These are phyloP conservation scores for Aphelinus certus DNA, from an alignment of 1,140 invertebrate genomes.

Conservation along the genomic window DNA sequence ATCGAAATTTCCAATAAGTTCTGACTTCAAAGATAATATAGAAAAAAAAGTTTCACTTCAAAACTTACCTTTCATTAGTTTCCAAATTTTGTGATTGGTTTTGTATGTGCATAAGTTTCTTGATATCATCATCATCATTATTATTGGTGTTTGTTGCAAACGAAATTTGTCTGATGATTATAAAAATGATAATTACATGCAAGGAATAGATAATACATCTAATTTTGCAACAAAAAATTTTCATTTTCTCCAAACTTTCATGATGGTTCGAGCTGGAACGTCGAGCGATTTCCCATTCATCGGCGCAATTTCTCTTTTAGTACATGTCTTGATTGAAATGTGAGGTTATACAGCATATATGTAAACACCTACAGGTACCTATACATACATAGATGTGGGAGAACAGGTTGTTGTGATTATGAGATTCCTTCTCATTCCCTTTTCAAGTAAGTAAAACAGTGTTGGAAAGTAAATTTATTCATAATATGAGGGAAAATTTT, in stretches of 20 bases:
- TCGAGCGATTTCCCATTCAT: constrained; percentile 6
- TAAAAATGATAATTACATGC: constrained; percentile 48
- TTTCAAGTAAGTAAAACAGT: no score
- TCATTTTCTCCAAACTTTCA: constrained; percentile 45
- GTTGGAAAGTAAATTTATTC: no score
- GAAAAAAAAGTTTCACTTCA: not conserved
- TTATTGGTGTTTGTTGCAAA: constrained; percentile 44
- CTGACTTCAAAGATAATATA: no score
- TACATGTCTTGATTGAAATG: not conserved
- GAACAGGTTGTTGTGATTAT: constrained; percentile 17
- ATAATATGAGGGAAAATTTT: no score
- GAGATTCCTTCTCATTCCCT: no score
- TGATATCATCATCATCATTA: constrained; percentile 25
- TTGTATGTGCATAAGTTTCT: constrained; percentile 19
- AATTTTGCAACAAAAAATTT: constrained; percentile 48
- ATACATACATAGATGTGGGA: not conserved
- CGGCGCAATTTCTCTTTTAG: not conserved
- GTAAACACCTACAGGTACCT: not conserved
- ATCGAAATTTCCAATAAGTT: not conserved
- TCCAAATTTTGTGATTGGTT: constrained; percentile 28
- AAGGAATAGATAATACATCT: constrained; percentile 45
- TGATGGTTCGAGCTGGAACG: constrained; percentile 11
- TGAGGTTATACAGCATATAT: constrained; percentile 20
- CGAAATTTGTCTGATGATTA: constrained; percentile 51
- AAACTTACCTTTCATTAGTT: constrained; percentile 44